phyloP scores from a whole-genome alignment of 2,888 invertebrate genomes.

The Noctua janthe region DNA sequence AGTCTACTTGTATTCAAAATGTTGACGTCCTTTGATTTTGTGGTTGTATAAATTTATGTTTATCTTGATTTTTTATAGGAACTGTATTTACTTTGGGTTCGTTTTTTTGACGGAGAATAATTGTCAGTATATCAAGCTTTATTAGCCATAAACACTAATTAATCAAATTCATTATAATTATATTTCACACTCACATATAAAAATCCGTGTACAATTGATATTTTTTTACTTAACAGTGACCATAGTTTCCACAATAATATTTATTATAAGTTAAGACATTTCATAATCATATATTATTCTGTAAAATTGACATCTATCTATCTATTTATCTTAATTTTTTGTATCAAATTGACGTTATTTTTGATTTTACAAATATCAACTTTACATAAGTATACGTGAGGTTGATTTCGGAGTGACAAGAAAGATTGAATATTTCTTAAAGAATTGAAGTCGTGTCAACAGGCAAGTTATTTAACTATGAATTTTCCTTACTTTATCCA shows the following conservation, averaged over 20 bases:
- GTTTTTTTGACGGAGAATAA: not conserved
- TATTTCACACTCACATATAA: not conserved
- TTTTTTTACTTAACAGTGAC: slow-evolving; percentile 19
- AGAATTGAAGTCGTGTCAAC: too few relatives aligned
- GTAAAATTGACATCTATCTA: not conserved
- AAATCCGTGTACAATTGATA: slow-evolving; percentile 24
- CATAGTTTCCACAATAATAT: not conserved
- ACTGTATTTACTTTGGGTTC: not conserved
- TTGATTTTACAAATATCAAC: not conserved
- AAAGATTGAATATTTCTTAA: not conserved
- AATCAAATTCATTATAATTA: not conserved
- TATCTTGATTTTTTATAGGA: not conserved
- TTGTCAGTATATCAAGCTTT: not conserved
- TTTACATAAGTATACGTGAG: not conserved
- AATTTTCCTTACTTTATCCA: too few relatives aligned
- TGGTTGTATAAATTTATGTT: not conserved
- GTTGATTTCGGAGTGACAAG: not conserved
- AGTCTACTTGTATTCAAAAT: not conserved
- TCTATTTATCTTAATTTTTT: not conserved
- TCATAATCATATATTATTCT: not conserved
- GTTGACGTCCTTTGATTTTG: not conserved
- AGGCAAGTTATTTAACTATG: too few relatives aligned
- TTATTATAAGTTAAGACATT: not conserved
- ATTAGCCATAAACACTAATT: not conserved
- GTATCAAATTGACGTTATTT: not conserved